Evolutionary conservation across 2,888 invertebrate species (phyloP).

Genomic region (Brachypterus glaber): DNA sequence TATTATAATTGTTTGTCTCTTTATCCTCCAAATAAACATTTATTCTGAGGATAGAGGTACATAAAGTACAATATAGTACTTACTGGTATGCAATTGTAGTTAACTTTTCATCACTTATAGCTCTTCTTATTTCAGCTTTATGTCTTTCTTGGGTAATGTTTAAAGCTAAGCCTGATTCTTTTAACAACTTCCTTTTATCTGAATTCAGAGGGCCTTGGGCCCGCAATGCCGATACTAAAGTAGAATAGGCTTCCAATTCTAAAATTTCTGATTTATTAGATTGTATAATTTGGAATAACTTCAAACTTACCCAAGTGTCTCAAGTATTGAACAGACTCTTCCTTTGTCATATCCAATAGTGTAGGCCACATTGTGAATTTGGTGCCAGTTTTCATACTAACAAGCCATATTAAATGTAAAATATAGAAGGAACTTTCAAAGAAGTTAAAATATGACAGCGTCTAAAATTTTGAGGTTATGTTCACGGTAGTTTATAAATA

Average conservation of each 20-base stretch:
- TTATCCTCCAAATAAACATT: too few relatives aligned
- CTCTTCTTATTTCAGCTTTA: constrained; percentile 83
- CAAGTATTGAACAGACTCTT: constrained; percentile 81
- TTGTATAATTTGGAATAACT: not conserved
- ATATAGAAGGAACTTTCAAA: too few relatives aligned
- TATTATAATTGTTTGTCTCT: too few relatives aligned
- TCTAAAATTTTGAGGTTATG: too few relatives aligned
- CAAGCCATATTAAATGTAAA: too few relatives aligned
- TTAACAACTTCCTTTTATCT: constrained; percentile 73
- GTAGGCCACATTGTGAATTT: constrained; percentile 53
- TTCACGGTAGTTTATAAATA: too few relatives aligned
- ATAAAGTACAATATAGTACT: too few relatives aligned
- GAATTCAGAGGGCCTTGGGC: constrained; percentile 83
- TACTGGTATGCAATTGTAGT: constrained; percentile 85
- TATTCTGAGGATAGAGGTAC: too few relatives aligned
- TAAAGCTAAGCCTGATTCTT: constrained; percentile 70
- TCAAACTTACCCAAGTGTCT: constrained; percentile 65
- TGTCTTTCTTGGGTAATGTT: constrained; percentile 87
- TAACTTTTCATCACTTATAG: constrained; percentile 83
- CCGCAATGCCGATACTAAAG: constrained; percentile 80
- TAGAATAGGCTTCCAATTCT: constrained; percentile 90
- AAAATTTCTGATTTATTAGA: constrained; percentile 29
- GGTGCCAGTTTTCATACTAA: too few relatives aligned
- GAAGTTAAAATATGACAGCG: too few relatives aligned
- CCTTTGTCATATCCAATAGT: constrained; percentile 73